phyloP scores from a whole-genome alignment of 2,113 vertebrate species.

The Apeltes quadracus region DNA sequence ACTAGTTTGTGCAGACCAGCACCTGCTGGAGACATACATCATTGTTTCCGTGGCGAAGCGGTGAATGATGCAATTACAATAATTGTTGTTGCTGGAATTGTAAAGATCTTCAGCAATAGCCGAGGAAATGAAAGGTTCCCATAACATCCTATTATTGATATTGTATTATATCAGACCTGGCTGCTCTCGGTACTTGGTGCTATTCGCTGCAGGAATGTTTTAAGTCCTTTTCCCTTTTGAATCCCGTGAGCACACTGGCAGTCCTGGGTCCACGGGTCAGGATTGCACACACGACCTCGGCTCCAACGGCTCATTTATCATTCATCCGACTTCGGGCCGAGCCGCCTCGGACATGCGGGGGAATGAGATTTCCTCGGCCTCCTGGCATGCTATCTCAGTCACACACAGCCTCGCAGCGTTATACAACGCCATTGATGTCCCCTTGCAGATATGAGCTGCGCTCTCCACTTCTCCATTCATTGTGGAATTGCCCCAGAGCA shows the following conservation, averaged over 20 bases:
- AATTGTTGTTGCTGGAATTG: constrained; percentile 8
- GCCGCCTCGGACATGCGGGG: constrained; percentile 52
- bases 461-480: constrained; percentile 38
- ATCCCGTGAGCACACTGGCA: constrained; percentile 33
- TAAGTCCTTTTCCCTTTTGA: constrained; percentile 25
- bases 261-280: too few relatives aligned
- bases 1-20: constrained; percentile 13
- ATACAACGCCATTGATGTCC: constrained; percentile 56
- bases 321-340: constrained; percentile 60
- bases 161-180: neutral
- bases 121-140: neutral
- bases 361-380: constrained; percentile 69
- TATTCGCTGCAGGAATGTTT: constrained; percentile 2
- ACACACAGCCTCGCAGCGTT: constrained; percentile 41
- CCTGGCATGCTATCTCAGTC: constrained; percentile 48
- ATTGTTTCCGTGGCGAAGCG: neutral
- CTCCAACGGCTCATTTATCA: constrained; percentile 66
- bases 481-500: constrained; percentile 20
- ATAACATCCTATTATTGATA: neutral
- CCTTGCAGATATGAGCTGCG: constrained; percentile 45
- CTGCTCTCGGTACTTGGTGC: neutral
- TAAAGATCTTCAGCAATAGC: constrained; percentile 15
- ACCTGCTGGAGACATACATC: constrained; percentile 19
- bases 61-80: constrained; percentile 25
- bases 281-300: constrained; percentile 42